These are phyloP conservation scores for Syngnathus rostellatus DNA, from an alignment of 2,797 vertebrate genomes.

Conservation along the genomic window DNA sequence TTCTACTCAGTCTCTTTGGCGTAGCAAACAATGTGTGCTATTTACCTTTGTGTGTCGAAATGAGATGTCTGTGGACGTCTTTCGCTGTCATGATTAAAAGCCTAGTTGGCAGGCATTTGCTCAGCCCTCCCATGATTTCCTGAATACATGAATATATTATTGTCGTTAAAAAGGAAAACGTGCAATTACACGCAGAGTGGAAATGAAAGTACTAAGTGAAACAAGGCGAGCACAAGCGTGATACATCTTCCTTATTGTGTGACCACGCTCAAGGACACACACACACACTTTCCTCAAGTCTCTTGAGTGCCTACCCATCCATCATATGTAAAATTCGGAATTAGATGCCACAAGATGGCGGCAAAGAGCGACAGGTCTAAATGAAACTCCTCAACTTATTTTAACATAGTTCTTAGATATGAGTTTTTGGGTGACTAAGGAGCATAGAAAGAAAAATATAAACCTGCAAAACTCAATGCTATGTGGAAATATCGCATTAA, in stretches of 20 bases:
- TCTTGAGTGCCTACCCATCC: not conserved
- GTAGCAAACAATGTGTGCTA: constrained; percentile 9
- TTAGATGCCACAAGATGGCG: no score
- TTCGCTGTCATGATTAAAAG: constrained; percentile 46
- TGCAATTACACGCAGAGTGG: constrained; percentile 42
- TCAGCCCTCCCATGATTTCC: constrained; percentile 42
- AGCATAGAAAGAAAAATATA: no score
- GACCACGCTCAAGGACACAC: constrained; percentile 12
- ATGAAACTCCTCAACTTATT: not conserved
- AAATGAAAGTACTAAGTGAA: constrained; percentile 32
- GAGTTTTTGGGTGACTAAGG: not conserved
- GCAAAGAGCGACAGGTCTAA: not conserved
- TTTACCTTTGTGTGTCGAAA: constrained; percentile 10
- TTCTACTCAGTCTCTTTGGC: constrained; percentile 22
- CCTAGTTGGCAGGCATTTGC: constrained; percentile 46
- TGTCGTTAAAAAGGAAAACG: constrained; percentile 31
- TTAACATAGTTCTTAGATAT: not conserved
- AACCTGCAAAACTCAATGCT: no score
- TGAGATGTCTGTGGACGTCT: constrained; percentile 35
- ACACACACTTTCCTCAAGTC: constrained; percentile 8
- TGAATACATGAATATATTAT: constrained; percentile 64
- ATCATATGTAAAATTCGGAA: no score
- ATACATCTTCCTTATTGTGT: constrained; percentile 21
- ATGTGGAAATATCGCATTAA: no score
- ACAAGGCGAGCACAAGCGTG: constrained; percentile 24